These are phyloP conservation scores for Eleginops maclovinus DNA, from an alignment of 2,113 vertebrate species.

Conservation along the genomic window DNA sequence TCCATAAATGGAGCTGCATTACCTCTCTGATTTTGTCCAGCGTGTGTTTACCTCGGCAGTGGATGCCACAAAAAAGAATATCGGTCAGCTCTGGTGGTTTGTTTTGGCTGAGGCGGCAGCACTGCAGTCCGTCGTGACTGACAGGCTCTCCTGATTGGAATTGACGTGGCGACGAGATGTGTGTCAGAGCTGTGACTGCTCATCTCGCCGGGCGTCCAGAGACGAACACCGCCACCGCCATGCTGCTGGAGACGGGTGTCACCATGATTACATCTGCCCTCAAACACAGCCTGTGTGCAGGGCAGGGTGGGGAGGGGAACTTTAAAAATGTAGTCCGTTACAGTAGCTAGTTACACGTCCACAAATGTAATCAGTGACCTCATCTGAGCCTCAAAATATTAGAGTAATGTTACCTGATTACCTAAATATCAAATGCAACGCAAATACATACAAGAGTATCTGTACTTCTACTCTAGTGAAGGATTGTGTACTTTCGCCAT, in stretches of 20 bases:
- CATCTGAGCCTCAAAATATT: too few relatives aligned
- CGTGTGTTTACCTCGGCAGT: constrained; percentile 13
- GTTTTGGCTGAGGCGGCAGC: constrained; percentile 66
- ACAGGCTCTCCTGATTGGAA: constrained; percentile 83
- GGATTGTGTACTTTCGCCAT: too few relatives aligned
- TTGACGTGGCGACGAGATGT: constrained; percentile 81
- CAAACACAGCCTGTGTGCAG: constrained; percentile 39
- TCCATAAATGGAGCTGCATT: constrained; percentile 25
- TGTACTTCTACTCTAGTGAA: too few relatives aligned
- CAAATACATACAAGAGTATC: too few relatives aligned
- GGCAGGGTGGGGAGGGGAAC: background rate
- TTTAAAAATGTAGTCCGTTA: too few relatives aligned
- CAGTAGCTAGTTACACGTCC: too few relatives aligned
- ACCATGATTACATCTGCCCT: constrained; percentile 76
- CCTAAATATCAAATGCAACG: too few relatives aligned
- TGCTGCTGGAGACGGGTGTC: constrained; percentile 71
- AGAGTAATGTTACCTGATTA: too few relatives aligned
- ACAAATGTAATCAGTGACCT: too few relatives aligned
- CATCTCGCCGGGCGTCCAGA: constrained; percentile 79
- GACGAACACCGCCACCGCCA: constrained; percentile 66
- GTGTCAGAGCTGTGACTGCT: constrained; percentile 84
- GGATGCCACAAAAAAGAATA: constrained; percentile 48
- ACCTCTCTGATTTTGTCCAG: constrained; percentile 36
- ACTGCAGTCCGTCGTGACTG: constrained; percentile 69
- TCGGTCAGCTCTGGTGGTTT: constrained; percentile 59